Conservation (phyloP, 2,888 invertebrate genomes). For the Torymus texanus region DNA sequence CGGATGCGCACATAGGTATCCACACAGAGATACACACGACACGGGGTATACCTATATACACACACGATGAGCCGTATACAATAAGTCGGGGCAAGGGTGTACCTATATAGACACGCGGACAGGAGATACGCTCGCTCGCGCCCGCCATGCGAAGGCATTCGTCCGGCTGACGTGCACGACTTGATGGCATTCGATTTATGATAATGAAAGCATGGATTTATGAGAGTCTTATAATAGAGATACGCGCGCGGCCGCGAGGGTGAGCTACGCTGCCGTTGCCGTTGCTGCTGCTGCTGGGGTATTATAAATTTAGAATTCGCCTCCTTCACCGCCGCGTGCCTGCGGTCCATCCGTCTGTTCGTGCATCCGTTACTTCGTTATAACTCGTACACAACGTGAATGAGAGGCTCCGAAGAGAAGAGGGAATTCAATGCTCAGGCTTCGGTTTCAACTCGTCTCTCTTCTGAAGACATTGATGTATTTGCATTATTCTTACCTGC, state of each 20-base stretch:
- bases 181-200: constrained; percentile 69
- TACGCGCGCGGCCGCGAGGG: constrained; percentile 57
- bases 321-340: constrained; percentile 59
- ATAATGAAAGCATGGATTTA: constrained; percentile 70
- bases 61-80: neutral
- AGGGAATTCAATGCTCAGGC: too few relatives aligned
- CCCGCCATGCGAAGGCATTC: constrained; percentile 59
- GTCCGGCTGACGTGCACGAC: constrained; percentile 61
- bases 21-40: too few relatives aligned
- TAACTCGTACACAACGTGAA: constrained; percentile 3
- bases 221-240: constrained; percentile 68
- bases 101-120: neutral
- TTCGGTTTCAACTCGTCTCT: too few relatives aligned
- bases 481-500: too few relatives aligned
- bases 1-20: too few relatives aligned
- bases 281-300: constrained; percentile 18
- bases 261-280: constrained; percentile 6
- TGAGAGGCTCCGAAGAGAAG: neutral
- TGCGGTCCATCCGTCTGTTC: constrained; percentile 63
- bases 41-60: too few relatives aligned
- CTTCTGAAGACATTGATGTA: too few relatives aligned
- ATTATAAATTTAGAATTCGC: constrained; percentile 67
- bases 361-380: constrained; percentile 41
- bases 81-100: neutral
- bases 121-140: neutral